Evolutionary conservation across 1,140 invertebrate species (phyloP).

Genomic region (Anagrus nilaparvatae): DNA sequence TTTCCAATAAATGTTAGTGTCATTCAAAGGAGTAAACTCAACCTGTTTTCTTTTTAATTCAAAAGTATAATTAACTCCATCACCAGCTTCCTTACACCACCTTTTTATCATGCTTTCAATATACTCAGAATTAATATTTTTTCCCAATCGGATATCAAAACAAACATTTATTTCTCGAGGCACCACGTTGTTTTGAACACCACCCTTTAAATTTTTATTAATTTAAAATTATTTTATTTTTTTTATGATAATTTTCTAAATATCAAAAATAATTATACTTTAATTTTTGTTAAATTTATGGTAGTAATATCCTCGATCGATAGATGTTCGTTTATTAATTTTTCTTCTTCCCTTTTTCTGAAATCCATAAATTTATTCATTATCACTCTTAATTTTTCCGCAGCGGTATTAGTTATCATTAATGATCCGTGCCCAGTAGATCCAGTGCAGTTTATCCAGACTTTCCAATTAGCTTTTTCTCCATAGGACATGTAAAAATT

Average conservation of each 20-base stretch:
- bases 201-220: conserved; percentile 57
- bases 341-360: conserved; percentile 54
- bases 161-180: conserved; percentile 64
- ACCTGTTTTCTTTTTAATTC: conserved; percentile 56
- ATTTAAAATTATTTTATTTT: neutral
- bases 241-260: neutral
- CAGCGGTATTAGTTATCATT: too few species aligned
- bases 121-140: conserved; percentile 54
- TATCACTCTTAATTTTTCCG: conserved; percentile 68
- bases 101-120: conserved; percentile 62
- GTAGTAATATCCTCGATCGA: conserved; percentile 78
- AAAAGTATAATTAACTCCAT: conserved; percentile 62
- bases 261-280: conserved; percentile 41
- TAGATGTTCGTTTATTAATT: conserved; percentile 47
- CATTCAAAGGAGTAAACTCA: conserved; percentile 54
- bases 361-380: conserved; percentile 68
- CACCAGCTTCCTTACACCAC: conserved; percentile 76
- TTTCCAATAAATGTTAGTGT: conserved; percentile 68
- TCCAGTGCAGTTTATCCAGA: conserved; percentile 60
- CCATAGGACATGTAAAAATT: conserved; percentile 65
- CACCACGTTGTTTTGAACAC: conserved; percentile 86
- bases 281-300: conserved; percentile 74
- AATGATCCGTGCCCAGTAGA: conserved; percentile 82
- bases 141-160: conserved; percentile 74
- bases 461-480: conserved; percentile 62